These are phyloP conservation scores for Anseranas semipalmata DNA, from an alignment of 2,113 vertebrate species.

Conservation along the genomic window DNA sequence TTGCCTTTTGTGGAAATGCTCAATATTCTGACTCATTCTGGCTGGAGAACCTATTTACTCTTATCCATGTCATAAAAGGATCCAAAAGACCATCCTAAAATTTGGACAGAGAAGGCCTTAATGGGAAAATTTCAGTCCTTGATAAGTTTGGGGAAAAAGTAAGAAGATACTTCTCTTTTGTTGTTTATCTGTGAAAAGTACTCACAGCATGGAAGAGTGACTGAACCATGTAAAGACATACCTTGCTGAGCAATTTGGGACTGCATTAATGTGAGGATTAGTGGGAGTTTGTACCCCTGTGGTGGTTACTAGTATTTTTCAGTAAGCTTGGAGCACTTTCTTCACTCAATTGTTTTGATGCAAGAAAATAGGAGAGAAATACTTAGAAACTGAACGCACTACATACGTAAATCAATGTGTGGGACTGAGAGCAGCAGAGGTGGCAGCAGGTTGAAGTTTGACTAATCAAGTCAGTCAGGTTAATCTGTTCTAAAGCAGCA, in stretches of 20 bases:
- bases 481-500: not conserved
- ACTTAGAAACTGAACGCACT: not conserved
- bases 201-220: not conserved
- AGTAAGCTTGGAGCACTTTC: not conserved
- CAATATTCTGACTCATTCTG: not conserved
- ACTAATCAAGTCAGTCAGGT: not conserved
- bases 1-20: not conserved
- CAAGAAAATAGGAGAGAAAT: not conserved
- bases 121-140: not conserved
- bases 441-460: not conserved
- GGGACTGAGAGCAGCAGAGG: not conserved
- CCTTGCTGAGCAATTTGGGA: not conserved
- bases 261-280: not conserved
- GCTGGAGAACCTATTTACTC: not conserved
- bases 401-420: not conserved
- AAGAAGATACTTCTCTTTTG: not conserved
- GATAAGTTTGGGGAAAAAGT: not conserved
- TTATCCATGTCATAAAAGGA: not conserved
- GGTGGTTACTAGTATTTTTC: not conserved
- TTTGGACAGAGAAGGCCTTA: not conserved
- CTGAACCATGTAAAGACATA: not conserved
- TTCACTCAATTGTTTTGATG: not conserved
- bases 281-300: not conserved
- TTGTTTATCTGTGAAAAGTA: not conserved
- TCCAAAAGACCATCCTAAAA: not conserved